These are phyloP conservation scores for Neolamprologus modestus DNA, from an alignment of 2,113 vertebrate genomes.

Conservation along the genomic window DNA sequence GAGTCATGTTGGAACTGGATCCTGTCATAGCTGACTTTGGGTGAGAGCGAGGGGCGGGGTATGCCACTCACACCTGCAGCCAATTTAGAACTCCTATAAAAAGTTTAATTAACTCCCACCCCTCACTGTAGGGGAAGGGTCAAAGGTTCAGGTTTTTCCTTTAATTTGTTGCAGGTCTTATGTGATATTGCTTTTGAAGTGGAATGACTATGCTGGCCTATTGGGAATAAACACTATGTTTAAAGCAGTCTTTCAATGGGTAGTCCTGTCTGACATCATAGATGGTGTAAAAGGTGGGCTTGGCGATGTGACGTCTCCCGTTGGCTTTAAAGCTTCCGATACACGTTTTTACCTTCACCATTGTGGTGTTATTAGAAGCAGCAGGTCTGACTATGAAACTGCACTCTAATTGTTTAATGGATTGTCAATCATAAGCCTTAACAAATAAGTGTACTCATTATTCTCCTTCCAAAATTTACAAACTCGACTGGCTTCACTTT, in stretches of 20 bases:
- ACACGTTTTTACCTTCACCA: fast-evolving
- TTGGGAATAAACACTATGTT: neutral
- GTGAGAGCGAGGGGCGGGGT: neutral
- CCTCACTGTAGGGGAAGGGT: neutral
- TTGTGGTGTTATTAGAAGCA: neutral
- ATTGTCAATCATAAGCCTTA: neutral
- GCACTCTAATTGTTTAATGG: neutral
- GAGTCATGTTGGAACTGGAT: neutral
- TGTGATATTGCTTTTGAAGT: neutral
- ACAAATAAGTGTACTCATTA: neutral
- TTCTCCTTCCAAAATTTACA: neutral
- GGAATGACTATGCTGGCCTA: neutral
- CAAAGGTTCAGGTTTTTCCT: neutral
- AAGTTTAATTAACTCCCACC: neutral
- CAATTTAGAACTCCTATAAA: neutral
- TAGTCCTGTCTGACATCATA: neutral
- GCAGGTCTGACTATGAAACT: neutral
- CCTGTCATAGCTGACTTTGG: neutral
- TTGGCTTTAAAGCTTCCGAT: neutral
- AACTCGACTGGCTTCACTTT: neutral
- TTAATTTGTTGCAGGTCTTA: neutral
- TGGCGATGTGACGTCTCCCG: fast-evolving
- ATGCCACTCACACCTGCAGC: neutral
- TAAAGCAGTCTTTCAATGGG: neutral
- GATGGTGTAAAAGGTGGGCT: neutral